Conservation (phyloP, 2,797 vertebrate species). For the Carapus acus region DNA sequence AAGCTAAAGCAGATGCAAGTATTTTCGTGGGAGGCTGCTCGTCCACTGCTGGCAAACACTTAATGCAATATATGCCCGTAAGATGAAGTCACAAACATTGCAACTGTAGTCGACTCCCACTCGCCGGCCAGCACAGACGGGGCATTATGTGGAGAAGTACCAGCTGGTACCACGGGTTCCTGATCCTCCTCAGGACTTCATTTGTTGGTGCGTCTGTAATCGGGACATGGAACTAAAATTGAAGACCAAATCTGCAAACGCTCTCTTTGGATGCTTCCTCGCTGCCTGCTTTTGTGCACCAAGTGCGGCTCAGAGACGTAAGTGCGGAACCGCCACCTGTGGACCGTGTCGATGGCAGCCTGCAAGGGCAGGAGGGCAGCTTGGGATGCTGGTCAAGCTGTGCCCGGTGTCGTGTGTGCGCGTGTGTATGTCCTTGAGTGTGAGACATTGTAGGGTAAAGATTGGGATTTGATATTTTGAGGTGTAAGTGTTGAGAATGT, state of each 20-base stretch:
- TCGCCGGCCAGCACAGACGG: constrained; percentile 68
- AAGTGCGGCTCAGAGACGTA: constrained; percentile 65
- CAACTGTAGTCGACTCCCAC: constrained; percentile 74
- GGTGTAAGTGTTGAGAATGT: no score
- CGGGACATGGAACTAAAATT: constrained; percentile 69
- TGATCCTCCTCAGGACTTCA: constrained; percentile 67
- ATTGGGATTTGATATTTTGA: no score
- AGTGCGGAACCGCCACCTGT: constrained; percentile 47
- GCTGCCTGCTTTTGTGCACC: constrained; percentile 42
- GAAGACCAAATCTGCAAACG: constrained; percentile 51
- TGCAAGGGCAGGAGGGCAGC: neutral
- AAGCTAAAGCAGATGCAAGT: constrained; percentile 71
- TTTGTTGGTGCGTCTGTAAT: constrained; percentile 56
- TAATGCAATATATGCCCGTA: constrained; percentile 65
- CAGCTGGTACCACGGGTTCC: constrained; percentile 75
- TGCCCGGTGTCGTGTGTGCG: neutral
- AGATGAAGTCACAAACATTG: constrained; percentile 78
- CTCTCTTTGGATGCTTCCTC: constrained; percentile 50
- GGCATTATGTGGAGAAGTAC: constrained; percentile 75
- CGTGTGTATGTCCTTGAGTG: constrained; percentile 6
- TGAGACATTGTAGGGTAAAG: neutral
- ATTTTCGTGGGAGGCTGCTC: constrained; percentile 71
- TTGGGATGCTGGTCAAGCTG: constrained; percentile 11
- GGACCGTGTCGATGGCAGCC: neutral
- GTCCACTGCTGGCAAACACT: constrained; percentile 64